phyloP scores from a whole-genome alignment of 2,797 vertebrate genomes.

The Galaxias olidus region DNA sequence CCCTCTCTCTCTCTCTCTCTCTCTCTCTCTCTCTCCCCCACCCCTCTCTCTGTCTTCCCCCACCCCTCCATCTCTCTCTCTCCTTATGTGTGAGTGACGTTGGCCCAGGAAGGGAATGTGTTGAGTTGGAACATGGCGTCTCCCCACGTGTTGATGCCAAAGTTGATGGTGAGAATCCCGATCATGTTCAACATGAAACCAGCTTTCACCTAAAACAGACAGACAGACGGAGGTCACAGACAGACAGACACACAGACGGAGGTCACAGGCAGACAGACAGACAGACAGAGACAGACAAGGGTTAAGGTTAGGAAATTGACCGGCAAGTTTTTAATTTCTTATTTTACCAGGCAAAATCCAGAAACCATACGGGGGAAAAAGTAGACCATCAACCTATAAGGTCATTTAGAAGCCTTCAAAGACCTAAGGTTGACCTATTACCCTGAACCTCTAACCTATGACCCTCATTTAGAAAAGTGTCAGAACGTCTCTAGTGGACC shows the following conservation, averaged over 20 bases:
- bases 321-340: too few relatives aligned
- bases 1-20: background rate
- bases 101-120: constrained; percentile 83
- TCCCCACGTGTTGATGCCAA: constrained; percentile 90
- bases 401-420: too few relatives aligned
- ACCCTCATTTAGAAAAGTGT: too few relatives aligned
- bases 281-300: too few relatives aligned
- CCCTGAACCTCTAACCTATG: too few relatives aligned
- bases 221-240: too few relatives aligned
- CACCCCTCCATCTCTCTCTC: constrained; percentile 7
- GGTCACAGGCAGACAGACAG: background rate
- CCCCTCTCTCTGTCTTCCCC: background rate
- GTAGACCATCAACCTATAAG: too few relatives aligned
- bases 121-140: constrained; percentile 75
- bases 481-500: too few relatives aligned
- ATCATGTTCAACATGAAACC: constrained; percentile 87
- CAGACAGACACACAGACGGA: background rate
- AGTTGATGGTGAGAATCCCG: constrained; percentile 81
- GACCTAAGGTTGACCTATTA: too few relatives aligned
- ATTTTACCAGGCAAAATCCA: too few relatives aligned
- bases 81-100: constrained; percentile 8
- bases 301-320: too few relatives aligned
- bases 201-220: constrained; percentile 76
- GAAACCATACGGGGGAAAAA: too few relatives aligned
- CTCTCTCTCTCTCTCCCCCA: background rate